Evolutionary conservation across 2,113 vertebrate species (phyloP).

Genomic region (Hemicordylus capensis): DNA sequence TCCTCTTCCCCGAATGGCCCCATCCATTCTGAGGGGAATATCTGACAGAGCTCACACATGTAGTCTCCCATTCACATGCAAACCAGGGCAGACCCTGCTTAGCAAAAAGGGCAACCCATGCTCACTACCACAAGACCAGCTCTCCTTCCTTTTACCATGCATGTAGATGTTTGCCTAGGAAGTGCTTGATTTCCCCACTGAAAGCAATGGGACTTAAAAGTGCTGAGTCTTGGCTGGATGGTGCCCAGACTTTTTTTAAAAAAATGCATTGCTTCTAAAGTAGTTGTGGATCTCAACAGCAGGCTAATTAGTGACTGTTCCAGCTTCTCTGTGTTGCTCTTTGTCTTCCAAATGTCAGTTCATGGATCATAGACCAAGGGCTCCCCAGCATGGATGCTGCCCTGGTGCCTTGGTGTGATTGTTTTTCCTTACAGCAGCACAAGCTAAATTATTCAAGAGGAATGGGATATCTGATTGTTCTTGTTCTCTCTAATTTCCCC

Average conservation of each 20-base stretch:
- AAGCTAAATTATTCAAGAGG: not conserved
- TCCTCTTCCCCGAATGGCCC: too few species aligned
- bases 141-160: too few species aligned
- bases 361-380: not conserved
- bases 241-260: rapidly evolving
- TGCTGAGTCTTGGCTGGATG: not conserved
- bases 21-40: too few species aligned
- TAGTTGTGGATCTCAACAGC: not conserved
- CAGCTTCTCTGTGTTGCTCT: not conserved
- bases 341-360: not conserved
- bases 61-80: too few species aligned
- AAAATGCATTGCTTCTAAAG: not conserved
- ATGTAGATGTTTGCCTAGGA: too few species aligned
- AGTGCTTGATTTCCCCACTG: not conserved
- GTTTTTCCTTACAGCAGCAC: not conserved
- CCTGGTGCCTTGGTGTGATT: not conserved
- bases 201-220: not conserved
- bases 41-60: too few species aligned
- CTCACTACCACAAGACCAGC: too few species aligned
- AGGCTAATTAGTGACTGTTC: not conserved
- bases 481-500: not conserved
- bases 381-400: not conserved
- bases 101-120: too few species aligned
- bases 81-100: too few species aligned
- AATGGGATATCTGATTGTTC: not conserved